Base-by-base conservation (phyloP, 2,888 invertebrate species). In the Troides oblongomaculatus region DNA sequence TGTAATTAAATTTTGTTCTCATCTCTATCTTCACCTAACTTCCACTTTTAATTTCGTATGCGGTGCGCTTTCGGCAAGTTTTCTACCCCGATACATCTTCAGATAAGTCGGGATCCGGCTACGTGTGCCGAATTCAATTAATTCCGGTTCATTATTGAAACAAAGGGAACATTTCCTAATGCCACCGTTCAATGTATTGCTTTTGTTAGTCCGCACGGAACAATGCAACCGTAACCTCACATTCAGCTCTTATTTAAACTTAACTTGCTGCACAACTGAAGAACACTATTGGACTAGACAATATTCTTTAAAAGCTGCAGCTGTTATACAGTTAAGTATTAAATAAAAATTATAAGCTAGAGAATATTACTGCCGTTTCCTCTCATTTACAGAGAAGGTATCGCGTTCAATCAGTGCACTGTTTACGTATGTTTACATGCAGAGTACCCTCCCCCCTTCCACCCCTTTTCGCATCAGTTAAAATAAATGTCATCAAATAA, bases 91-190 rank as follows among this genome's bases (percentile, higher is more conserved):
- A 56, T 62, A 66, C 66, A 66, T 61, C 61, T 18, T 62, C 39
- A 10, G 65, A 60, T 61, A 61, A 23, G 59, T 17, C 50, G 23
- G 50, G 59, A 17, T 61, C 7, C 39, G 1, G n/a, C 10, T 62
- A 62, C 66, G 66, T 62, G 66, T 39, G 53, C 36, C 36, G 66
- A 62, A 66, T 66, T 56, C 39, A 61, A 66, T 66, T 43, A 66
- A 66, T 61, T 18, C 46, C 30, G 50, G 50, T 56, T 61, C 60
- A 30, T 39, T 62, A 59, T 56, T 62, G 61, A 39, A 56, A 66
- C 66, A 56, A 56, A 39, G 60, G 56, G 39, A 56, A 3, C 36
- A 21, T 58, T 25, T 46, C 30, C 61, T 61, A 43, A 67, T 17
- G 17, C 39, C 56, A 53, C 61, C 39, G 46, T 66, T 61, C 39